phyloP scores from a whole-genome alignment of 2,797 vertebrate species.

The Megaceryle alcyon region DNA sequence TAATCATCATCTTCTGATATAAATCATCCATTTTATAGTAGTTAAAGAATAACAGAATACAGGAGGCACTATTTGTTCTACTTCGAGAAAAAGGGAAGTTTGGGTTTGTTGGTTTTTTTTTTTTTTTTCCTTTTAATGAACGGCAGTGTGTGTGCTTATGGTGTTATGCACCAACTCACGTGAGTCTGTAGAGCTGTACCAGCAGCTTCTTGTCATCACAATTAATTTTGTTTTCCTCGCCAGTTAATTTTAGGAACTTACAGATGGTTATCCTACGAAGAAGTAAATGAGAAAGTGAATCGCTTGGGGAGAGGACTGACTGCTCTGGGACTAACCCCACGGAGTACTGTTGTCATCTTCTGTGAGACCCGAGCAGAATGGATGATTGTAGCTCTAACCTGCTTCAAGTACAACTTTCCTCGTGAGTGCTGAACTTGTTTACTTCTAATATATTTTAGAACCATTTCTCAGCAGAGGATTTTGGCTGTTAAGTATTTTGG shows the following conservation, averaged over 20 bases:
- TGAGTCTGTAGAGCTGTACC: neutral
- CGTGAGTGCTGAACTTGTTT: conserved; percentile 79
- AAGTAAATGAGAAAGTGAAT: conserved; percentile 82
- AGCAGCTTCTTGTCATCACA: neutral
- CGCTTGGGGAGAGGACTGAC: conserved; percentile 88
- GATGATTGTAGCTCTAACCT: conserved; percentile 94
- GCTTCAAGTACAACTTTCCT: conserved; percentile 95
- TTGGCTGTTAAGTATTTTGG: neutral
- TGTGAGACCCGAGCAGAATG: conserved; percentile 97
- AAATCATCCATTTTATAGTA: neutral
- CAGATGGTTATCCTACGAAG: conserved; percentile 91
- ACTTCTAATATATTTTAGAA: neutral
- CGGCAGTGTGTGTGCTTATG: neutral
- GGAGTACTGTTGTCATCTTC: conserved; percentile 90
- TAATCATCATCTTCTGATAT: neutral
- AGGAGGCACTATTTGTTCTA: neutral
- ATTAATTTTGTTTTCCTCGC: neutral
- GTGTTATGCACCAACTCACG: neutral
- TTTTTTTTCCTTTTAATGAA: neutral
- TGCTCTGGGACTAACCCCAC: conserved; percentile 89
- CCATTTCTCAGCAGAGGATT: neutral
- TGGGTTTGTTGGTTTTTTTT: neutral
- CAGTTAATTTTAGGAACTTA: conserved; percentile 94
- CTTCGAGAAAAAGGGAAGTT: neutral
- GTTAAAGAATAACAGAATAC: neutral